Conservation (phyloP, 2,888 invertebrate genomes). For the Lottia gigantea region DNA sequence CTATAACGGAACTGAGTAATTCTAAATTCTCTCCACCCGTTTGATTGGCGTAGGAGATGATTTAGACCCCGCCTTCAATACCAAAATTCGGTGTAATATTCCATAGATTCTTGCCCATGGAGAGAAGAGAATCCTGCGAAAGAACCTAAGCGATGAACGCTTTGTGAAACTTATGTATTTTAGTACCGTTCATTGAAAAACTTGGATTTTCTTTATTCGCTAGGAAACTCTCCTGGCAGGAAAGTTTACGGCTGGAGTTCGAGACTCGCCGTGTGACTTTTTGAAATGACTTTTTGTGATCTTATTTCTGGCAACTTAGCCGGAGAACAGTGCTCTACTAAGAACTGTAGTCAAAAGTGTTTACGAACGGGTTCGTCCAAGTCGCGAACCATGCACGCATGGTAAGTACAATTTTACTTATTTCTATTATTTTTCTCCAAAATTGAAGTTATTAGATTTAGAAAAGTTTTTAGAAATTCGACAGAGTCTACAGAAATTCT, state of each 20-base stretch:
- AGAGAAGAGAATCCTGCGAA: slow-evolving; percentile 10
- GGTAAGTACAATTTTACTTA: neutral
- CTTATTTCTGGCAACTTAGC: slow-evolving; percentile 1
- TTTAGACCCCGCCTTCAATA: neutral
- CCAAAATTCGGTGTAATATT: slow-evolving; percentile 2
- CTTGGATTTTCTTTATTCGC: neutral
- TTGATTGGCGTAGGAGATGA: slow-evolving; percentile 10
- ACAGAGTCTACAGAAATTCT: neutral
- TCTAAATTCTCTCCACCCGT: neutral
- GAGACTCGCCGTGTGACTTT: slow-evolving; percentile 3
- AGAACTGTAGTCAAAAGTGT: slow-evolving; percentile 10
- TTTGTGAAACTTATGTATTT: slow-evolving; percentile 5
- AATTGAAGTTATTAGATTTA: neutral
- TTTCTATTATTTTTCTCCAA: too few relatives aligned
- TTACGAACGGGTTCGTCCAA: slow-evolving; percentile 4
- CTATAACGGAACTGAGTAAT: slow-evolving; percentile 7
- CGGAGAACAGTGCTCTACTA: slow-evolving; percentile 4
- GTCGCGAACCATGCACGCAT: slow-evolving; percentile 5
- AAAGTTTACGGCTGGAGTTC: slow-evolving; percentile 3
- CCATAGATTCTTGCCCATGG: slow-evolving; percentile 8
- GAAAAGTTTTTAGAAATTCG: neutral
- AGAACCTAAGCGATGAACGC: slow-evolving; percentile 10
- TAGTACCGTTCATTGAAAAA: neutral
- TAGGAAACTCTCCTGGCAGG: slow-evolving; percentile 4
- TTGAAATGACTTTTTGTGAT: slow-evolving; percentile 1